Evolutionary conservation across 1,140 invertebrate genomes (phyloP).

Genomic region (Bombus confusus): DNA sequence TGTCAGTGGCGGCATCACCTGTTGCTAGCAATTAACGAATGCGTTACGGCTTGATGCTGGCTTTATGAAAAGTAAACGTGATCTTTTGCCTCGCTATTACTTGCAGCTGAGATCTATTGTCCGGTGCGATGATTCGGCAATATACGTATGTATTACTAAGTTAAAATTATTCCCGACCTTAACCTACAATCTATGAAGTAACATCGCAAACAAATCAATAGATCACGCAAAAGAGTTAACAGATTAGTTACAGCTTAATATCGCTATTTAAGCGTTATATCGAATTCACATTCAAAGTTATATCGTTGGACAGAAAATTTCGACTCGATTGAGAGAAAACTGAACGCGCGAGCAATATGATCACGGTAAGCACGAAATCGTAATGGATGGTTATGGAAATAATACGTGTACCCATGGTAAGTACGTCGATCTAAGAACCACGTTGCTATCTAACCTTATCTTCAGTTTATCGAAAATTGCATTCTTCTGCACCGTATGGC

Average conservation of each 20-base stretch:
- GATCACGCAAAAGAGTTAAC: background rate
- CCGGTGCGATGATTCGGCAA: no score
- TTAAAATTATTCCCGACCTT: no score
- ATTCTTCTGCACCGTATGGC: background rate
- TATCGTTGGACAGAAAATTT: background rate
- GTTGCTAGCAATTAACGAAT: conserved; percentile 70
- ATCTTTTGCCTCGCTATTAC: conserved; percentile 23
- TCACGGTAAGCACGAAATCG: background rate
- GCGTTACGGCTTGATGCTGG: conserved; percentile 36
- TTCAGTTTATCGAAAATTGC: background rate
- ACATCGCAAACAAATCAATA: background rate
- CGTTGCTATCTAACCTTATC: background rate
- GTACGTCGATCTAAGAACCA: background rate
- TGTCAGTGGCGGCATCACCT: conserved; percentile 64
- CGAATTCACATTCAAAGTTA: background rate
- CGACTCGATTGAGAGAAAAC: background rate
- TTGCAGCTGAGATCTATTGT: background rate
- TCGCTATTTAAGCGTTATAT: background rate
- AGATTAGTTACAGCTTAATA: background rate
- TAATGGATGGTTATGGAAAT: background rate
- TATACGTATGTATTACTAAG: no score
- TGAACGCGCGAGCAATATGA: background rate
- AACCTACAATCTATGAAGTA: no score
- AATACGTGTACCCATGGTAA: background rate
- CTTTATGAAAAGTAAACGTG: conserved; percentile 59